Conservation (phyloP, 2,113 vertebrate species). For the Oxyruncus cristatus region DNA sequence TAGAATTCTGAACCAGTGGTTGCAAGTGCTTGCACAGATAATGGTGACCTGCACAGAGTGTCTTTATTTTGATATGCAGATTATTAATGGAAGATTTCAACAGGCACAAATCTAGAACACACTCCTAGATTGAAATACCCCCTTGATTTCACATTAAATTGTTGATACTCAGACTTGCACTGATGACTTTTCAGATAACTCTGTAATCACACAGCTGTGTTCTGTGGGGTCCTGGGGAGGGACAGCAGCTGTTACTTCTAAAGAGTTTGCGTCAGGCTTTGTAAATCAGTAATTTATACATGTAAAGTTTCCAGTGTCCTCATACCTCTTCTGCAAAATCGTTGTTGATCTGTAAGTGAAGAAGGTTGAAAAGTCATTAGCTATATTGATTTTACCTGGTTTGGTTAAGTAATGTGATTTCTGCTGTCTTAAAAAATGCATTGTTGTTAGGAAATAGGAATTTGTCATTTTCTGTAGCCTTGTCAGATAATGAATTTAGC, state of each 20-base stretch:
- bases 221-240: not conserved
- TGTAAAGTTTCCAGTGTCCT: not conserved
- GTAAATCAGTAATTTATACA: not conserved
- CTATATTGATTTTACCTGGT: not conserved
- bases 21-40: not conserved
- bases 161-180: not conserved
- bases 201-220: fast-evolving
- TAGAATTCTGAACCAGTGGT: not conserved
- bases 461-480: not conserved
- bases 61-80: not conserved
- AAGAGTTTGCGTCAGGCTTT: not conserved
- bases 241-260: not conserved
- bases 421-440: not conserved
- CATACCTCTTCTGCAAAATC: not conserved
- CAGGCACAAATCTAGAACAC: not conserved
- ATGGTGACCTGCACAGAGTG: not conserved
- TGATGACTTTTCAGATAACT: not conserved
- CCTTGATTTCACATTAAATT: not conserved
- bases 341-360: not conserved
- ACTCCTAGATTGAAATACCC: not conserved
- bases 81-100: not conserved
- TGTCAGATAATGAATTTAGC: not conserved
- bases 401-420: not conserved
- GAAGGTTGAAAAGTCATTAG: not conserved
- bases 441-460: not conserved